phyloP scores from a whole-genome alignment of 1,140 invertebrate species.

The Eufriesea mexicana region DNA sequence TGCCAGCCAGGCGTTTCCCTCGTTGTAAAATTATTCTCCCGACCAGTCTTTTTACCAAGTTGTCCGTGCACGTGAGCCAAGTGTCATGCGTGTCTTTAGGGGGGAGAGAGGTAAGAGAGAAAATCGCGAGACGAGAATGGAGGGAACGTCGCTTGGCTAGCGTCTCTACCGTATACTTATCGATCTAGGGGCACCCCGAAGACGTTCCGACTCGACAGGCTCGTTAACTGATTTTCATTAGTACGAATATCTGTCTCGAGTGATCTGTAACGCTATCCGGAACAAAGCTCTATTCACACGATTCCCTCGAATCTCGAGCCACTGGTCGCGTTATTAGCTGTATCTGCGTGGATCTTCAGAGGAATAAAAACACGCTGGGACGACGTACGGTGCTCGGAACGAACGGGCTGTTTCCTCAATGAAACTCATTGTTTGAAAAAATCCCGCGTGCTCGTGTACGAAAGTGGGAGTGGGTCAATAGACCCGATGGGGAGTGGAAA shows the following conservation, averaged over 20 bases:
- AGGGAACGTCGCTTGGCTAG: background rate
- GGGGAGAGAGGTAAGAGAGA: background rate
- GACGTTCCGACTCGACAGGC: background rate
- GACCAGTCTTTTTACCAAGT: constrained; percentile 2
- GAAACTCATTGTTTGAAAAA: constrained; percentile 29
- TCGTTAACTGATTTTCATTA: constrained; percentile 28
- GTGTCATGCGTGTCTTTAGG: background rate
- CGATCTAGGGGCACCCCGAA: background rate
- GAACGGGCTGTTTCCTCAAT: constrained; percentile 12
- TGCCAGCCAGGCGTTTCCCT: constrained; percentile 53
- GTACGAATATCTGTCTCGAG: background rate
- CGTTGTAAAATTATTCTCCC: constrained; percentile 65
- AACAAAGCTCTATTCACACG: constrained; percentile 27
- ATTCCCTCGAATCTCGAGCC: constrained; percentile 15
- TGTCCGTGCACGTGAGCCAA: background rate
- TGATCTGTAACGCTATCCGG: background rate
- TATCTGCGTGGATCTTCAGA: background rate
- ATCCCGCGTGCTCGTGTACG: background rate
- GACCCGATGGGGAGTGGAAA: background rate
- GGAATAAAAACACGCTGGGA: constrained; percentile 6
- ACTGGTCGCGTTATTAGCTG: background rate
- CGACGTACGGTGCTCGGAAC: too few relatives aligned
- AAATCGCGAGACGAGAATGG: background rate
- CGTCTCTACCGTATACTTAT: background rate
- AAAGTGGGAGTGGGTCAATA: too few relatives aligned